These are phyloP conservation scores for Acanthornis magna DNA, from an alignment of 2,797 vertebrate genomes.

Conservation along the genomic window DNA sequence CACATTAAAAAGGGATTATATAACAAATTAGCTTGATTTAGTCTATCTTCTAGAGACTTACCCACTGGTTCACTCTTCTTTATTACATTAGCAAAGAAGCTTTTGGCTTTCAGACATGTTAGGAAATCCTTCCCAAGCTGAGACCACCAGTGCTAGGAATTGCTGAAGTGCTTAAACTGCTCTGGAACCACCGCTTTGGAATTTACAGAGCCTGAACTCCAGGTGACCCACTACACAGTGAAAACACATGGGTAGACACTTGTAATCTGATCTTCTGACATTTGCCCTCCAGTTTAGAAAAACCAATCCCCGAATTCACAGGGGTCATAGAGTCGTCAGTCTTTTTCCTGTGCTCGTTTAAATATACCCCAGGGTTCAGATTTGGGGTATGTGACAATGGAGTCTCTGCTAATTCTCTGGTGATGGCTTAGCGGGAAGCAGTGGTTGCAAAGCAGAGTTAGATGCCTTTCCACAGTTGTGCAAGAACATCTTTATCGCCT, in stretches of 20 bases:
- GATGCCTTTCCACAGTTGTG: background rate
- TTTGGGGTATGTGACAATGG: background rate
- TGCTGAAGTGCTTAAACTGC: conserved; percentile 22
- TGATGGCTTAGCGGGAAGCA: background rate
- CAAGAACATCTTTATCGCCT: background rate
- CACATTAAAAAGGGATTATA: conserved; percentile 30
- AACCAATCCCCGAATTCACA: background rate
- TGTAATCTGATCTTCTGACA: conserved; percentile 29
- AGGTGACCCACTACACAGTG: background rate
- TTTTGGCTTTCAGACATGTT: conserved; percentile 30
- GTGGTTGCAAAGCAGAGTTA: background rate
- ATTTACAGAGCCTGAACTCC: conserved; percentile 58
- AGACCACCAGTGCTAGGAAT: conserved; percentile 31
- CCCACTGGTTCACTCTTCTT: background rate
- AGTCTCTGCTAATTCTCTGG: background rate
- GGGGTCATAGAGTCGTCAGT: background rate
- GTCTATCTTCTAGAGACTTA: background rate
- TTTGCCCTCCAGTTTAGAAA: conserved; percentile 2
- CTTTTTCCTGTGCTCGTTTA: background rate
- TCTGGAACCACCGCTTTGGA: conserved; percentile 45
- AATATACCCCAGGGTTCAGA: conserved; percentile 9
- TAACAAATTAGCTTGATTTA: conserved; percentile 26
- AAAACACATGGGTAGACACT: background rate
- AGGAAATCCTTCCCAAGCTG: conserved; percentile 7
- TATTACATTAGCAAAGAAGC: conserved; percentile 39